Percentiles rank a stretch among this genome's conserved stretches.
Evolutionary conservation across 1,140 invertebrate species (phyloP).

Genomic region (Colletes gigas): DNA sequence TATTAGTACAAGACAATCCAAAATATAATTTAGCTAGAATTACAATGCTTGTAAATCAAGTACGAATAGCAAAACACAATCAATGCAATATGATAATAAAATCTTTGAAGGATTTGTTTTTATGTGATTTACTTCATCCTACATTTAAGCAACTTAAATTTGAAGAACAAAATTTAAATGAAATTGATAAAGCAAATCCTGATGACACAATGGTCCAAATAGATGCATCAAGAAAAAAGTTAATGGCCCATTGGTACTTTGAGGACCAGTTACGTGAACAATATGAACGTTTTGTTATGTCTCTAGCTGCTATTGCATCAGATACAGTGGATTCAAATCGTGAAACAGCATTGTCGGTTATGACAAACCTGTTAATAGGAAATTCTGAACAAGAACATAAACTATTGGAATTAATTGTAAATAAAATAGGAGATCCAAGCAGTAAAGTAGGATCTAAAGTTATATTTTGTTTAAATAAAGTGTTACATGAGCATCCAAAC

Average conservation of each 20-base stretch:
- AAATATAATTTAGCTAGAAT: slow-evolving; percentile 89
- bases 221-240: slow-evolving; percentile 77
- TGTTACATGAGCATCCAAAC: slow-evolving; percentile 93
- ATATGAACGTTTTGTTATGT: slow-evolving; percentile 88
- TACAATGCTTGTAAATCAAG: slow-evolving; percentile 87
- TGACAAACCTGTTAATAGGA: slow-evolving; percentile 89
- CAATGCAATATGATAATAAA: slow-evolving; percentile 87
- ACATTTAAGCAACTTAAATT: slow-evolving; percentile 88
- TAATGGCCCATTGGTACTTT: slow-evolving; percentile 87
- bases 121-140: slow-evolving; percentile 88
- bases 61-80: slow-evolving; percentile 91
- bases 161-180: slow-evolving; percentile 84
- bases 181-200: slow-evolving; percentile 79
- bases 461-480: slow-evolving; percentile 91
- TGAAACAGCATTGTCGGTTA: slow-evolving; percentile 89
- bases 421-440: slow-evolving; percentile 97
- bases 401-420: slow-evolving; percentile 91
- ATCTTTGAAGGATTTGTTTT: slow-evolving; percentile 89
- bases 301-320: slow-evolving; percentile 84
- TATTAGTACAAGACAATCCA: slow-evolving; percentile 92
- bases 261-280: slow-evolving; percentile 91
- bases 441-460: slow-evolving; percentile 93
- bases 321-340: slow-evolving; percentile 90
- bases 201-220: slow-evolving; percentile 81
- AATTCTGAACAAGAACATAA: slow-evolving; percentile 95